Evolutionary conservation across 2,113 vertebrate species (phyloP), one percentile per base, ranked within the genome.

Genomic region (Microcebus tavaratra): DNA sequence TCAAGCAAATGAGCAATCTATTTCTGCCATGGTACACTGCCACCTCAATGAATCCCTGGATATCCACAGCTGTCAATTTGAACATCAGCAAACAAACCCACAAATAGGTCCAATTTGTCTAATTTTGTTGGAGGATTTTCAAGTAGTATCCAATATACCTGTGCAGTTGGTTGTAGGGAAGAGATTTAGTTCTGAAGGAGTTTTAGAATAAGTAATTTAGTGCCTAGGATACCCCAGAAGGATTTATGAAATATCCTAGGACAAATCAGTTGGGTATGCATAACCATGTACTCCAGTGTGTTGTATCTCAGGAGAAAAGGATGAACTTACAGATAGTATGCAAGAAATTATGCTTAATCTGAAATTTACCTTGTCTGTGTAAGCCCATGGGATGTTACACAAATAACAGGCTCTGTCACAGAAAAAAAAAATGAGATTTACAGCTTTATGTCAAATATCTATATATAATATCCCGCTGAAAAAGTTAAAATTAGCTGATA

Each of bases 1-100:
- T 96, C 97, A 97, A 86, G 88, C 90, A 96, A 96, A 97, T 92
- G 90, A 97, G 67, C 92, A 92, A 92, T 96, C 79, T 94, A 50
- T 94, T 97, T 94, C 67, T 95, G 92, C 73, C 67, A n/a, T 70
- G 92, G 88, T 67, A 45, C 55, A 73, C 39, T 90, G 94, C 79
- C 78, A 93, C 90, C 72, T 95, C 85, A 75, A 3, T 76, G 92
- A 96, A 79, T 95, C 88, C 81, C 95, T 65, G 96, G 90, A 92
- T 29, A 79, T 39, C 39, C 8, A 31, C 83, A 1, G 11, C 72
- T 92, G 94, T 85, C 81, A 61, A 36, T 81, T 79, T 95, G 87
- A 95, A 53, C 36, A 81, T 95, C 81, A 95, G 70, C 70, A 96
- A 95, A 90, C 59, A 94, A 90, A 96, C 82, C 11, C 68, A 79